Percentiles rank a stretch among this genome's conserved stretches.
Evolutionary conservation across 2,113 vertebrate genomes (phyloP).

Genomic region (Colinus virginianus): DNA sequence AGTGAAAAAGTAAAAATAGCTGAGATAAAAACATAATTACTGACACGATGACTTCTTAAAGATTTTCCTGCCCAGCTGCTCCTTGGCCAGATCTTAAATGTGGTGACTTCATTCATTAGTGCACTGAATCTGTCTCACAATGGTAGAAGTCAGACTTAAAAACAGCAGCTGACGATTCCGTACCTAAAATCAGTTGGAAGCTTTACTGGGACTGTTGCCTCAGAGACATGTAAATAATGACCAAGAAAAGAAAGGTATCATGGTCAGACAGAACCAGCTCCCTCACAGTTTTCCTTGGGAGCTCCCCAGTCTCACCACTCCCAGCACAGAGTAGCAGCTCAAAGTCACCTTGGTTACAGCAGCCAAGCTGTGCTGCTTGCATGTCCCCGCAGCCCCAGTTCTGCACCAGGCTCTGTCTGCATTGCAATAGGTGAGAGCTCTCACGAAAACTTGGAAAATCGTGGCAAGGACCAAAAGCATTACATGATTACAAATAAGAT

Average conservation of each 20-base stretch:
- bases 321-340: not conserved
- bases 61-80: not conserved
- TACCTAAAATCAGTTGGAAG: not conserved
- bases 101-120: not conserved
- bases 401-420: not conserved
- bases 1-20: not conserved
- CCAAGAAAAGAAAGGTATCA: not conserved
- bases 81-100: not conserved
- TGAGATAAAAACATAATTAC: not conserved
- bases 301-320: not conserved
- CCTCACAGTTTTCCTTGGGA: not conserved
- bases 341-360: constrained; percentile 45
- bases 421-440: constrained; percentile 11
- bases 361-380: not conserved
- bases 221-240: not conserved
- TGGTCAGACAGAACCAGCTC: not conserved
- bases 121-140: not conserved
- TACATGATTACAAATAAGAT: not conserved
- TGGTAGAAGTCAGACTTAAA: constrained; percentile 4
- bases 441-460: not conserved
- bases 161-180: not conserved
- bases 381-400: constrained; percentile 1
- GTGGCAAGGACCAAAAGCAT: constrained; percentile 15
- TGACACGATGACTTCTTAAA: not conserved
- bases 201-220: not conserved